Evolutionary conservation across 2,113 vertebrate genomes (phyloP), one percentile per base, ranked within the genome.

Genomic region (Tachysurus vachellii): DNA sequence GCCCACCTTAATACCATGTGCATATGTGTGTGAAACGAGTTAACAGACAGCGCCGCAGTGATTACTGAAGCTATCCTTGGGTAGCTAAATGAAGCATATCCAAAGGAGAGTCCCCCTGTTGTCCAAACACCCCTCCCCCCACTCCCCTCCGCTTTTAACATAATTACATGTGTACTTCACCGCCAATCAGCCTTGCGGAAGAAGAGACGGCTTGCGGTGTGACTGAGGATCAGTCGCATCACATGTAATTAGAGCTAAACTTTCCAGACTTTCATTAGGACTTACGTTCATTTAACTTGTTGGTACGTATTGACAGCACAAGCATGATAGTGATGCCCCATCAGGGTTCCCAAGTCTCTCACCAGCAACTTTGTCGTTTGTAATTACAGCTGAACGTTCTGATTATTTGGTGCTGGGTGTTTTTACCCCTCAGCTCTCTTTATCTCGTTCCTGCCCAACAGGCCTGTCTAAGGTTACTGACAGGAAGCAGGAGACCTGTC

Each of bases 351-450:
- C 1, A 50, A 83, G 88, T 80, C 81, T 88, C 85, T 70, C 77
- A 36, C 31, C 23, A 64, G 59, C 77, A 85, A 62, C 54, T 83
- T 82, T 80, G 85, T 83, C 82, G 56, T 89, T 87, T 70, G 88
- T 87, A 90, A 89, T 90, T 90, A 90, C 83, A 80, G 84, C n/a
- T 82, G 70, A 61, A 54, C 68, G 75, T 62, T 81, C 70, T 70
- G 86, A 88, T 90, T 83, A 87, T 90, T 83, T 89, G 86, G 68
- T 88, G 75, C 56, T 86, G 80, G 79, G 75, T 75, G 36, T 88
- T 64, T 86, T 85, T 71, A 56, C 31, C 83, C 57, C 66, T 81
- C 21, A 53, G 66, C 50, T 44, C 75, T n/a, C 64, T 73, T 76
- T 62, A 16, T 59, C 85, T 61, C 64, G 50, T 87, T 75, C 81